phyloP scores from a whole-genome alignment of 2,797 vertebrate species.

The Pogoniulus pusillus region DNA sequence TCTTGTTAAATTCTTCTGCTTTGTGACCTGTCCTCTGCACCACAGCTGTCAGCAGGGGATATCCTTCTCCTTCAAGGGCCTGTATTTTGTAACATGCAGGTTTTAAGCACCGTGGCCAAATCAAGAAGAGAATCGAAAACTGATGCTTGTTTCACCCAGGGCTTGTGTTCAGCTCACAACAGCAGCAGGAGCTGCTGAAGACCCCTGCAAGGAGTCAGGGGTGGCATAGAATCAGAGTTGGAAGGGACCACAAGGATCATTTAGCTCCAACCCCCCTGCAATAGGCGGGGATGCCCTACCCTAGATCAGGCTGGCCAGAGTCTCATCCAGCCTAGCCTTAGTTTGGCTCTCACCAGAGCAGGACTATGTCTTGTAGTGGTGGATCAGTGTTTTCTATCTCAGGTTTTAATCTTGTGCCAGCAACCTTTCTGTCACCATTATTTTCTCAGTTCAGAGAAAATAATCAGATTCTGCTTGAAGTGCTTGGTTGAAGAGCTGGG shows the following conservation, averaged over 20 bases:
- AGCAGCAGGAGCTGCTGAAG: neutral
- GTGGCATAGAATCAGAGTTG: too few species aligned
- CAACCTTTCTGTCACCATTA: too few species aligned
- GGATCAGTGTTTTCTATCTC: too few species aligned
- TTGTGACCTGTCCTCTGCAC: constrained; percentile 29
- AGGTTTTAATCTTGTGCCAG: too few species aligned
- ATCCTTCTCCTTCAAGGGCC: neutral
- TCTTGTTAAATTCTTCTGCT: constrained; percentile 25
- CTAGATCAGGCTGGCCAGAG: too few species aligned
- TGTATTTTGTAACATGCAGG: constrained; percentile 38
- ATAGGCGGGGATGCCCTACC: too few species aligned
- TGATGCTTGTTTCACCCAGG: neutral
- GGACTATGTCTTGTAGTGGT: neutral
- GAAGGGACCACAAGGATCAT: too few species aligned
- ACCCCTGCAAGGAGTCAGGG: neutral
- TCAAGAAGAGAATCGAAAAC: neutral
- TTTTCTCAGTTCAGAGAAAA: too few species aligned
- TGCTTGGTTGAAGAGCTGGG: too few species aligned
- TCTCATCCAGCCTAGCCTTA: too few species aligned
- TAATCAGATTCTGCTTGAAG: too few species aligned
- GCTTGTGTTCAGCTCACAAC: neutral
- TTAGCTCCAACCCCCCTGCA: too few species aligned
- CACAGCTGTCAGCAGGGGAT: neutral
- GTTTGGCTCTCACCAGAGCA: neutral
- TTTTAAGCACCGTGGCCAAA: neutral